Base-by-base conservation (phyloP, 2,888 invertebrate genomes). In the Agriopis aurantiaria region DNA sequence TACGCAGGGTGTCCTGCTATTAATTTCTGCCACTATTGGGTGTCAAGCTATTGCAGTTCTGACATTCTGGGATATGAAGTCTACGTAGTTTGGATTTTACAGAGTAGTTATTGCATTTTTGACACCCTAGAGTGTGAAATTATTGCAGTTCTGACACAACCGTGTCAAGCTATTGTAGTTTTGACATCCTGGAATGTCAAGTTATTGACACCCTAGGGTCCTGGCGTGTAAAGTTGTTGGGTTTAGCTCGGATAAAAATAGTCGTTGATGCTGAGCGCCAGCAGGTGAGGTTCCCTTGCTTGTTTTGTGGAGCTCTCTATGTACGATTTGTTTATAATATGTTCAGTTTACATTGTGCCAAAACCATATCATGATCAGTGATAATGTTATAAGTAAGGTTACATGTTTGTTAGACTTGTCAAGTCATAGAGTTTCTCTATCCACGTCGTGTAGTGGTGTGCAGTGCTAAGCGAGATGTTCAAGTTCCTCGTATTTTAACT, bases 351-450 rank as follows among this genome's bases (percentile, higher is more conserved):
- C 81, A 85, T 83, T 87, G 89, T 89, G 89, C 89, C 89, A 89
- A 89, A 91, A 90, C 88, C 92, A 93, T 93, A 92, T 92, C 91
- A 89, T 89, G 75, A 88, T 89, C 89, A 88, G 90, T 89, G 90
- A 91, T 91, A 89, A 81, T 86, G 84, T 81, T 85, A 55, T 88
- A 82, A 80, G 77, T 86, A 87, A 84, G 81, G 79, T 78, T 76
- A 78, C 72, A 80, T 77, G 77, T 84, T 80, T 78, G 77, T 80
- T 82, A 82, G 79, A 83, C 75, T 71, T 68, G 64, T 64, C 69
- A 12, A 69, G 65, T 69, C 51, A 68, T 63, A 69, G 49, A 48
- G 56, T 68, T 68, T 69, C 56, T 71, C 65, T 75, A 49, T 65
- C 67, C 75, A 74, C 81, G 81, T 78, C 82, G 75, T 79, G 78